Percentiles rank a stretch among this genome's conserved stretches.
These are phyloP conservation scores for Gallinago nigripennis DNA, from an alignment of 2,797 vertebrate species.

Conservation along the genomic window DNA sequence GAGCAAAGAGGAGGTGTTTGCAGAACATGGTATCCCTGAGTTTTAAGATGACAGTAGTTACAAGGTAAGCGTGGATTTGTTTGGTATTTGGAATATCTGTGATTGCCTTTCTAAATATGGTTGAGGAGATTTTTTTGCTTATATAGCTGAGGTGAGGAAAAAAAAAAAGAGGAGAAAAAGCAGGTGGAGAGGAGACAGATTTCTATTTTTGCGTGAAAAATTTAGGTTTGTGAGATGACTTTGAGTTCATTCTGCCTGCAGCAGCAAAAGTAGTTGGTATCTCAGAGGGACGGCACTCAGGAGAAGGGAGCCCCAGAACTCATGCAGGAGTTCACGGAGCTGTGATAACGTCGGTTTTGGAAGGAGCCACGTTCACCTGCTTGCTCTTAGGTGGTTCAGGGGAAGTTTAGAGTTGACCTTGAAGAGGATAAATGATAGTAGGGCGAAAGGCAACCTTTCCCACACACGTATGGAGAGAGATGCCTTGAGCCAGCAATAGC, in stretches of 20 bases:
- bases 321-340: fast-evolving
- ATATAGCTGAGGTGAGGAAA: neutral
- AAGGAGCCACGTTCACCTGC: neutral
- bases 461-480: fast-evolving
- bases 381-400: fast-evolving
- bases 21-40: neutral
- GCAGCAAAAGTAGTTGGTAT: neutral
- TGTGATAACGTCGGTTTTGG: neutral
- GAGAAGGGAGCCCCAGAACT: neutral
- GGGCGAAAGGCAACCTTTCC: neutral
- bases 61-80: neutral
- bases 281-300: neutral
- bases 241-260: neutral
- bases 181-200: no score
- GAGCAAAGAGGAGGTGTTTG: neutral
- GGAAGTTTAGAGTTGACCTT: neutral
- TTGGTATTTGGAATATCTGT: neutral
- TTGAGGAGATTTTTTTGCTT: neutral
- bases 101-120: neutral
- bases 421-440: neutral
- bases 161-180: fast-evolving
- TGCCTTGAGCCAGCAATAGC: neutral
- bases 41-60: neutral
- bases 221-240: neutral
- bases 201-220: neutral